These are phyloP conservation scores for Leptatherina wallacei DNA, from an alignment of 2,797 vertebrate species.

Conservation along the genomic window DNA sequence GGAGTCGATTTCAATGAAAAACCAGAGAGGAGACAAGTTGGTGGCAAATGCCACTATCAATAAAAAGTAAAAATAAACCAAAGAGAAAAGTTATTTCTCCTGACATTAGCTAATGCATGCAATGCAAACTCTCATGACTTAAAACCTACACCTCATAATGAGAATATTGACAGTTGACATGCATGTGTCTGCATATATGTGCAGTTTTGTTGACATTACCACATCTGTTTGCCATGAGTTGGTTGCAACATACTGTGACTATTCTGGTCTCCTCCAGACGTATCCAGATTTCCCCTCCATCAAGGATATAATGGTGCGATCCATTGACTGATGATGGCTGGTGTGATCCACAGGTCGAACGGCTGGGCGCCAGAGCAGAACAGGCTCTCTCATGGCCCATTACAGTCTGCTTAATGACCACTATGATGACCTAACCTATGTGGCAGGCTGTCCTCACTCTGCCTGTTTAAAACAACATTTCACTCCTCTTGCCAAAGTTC, in stretches of 20 bases:
- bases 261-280: slow-evolving; percentile 45
- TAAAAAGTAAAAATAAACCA: background rate
- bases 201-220: background rate
- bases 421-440: slow-evolving; percentile 75
- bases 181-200: background rate
- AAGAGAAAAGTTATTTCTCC: background rate
- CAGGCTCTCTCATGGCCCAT: slow-evolving; percentile 81
- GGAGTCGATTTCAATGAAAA: slow-evolving; percentile 15
- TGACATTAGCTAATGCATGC: background rate
- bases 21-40: background rate
- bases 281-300: slow-evolving; percentile 70
- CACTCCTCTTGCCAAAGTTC: slow-evolving; percentile 39
- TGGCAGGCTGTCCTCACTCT: slow-evolving; percentile 61
- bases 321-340: slow-evolving; percentile 70
- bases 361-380: slow-evolving; percentile 72
- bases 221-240: slow-evolving; percentile 14
- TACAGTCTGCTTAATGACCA: slow-evolving; percentile 81
- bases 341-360: slow-evolving; percentile 69
- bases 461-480: slow-evolving; percentile 73
- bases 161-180: background rate
- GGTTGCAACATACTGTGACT: slow-evolving; percentile 17
- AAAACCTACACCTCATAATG: background rate
- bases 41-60: slow-evolving; percentile 13
- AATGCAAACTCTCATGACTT: background rate
- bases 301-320: slow-evolving; percentile 78